Conservation (phyloP, 2,797 vertebrate genomes). For the Paedocypris micromegethes region DNA sequence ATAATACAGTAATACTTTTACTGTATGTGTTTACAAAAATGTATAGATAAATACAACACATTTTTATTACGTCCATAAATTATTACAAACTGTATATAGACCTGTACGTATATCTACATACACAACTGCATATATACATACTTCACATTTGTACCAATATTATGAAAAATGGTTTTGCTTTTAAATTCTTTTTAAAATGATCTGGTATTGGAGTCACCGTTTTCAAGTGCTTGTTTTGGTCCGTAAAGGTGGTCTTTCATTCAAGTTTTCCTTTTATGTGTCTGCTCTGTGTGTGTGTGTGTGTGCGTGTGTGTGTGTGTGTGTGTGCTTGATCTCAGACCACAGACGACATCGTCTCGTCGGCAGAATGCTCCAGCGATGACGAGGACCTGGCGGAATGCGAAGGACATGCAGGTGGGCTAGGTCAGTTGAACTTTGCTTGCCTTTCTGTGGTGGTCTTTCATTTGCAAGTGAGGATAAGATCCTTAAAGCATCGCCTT, state of each 20-base stretch:
- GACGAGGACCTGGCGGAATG: conserved; percentile 98
- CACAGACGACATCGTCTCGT: conserved; percentile 88
- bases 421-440: conserved; percentile 97
- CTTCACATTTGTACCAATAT: too few relatives aligned
- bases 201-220: too few relatives aligned
- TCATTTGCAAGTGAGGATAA: conserved; percentile 76
- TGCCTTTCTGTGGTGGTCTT: conserved; percentile 66
- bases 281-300: conserved; percentile 41
- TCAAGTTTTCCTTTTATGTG: conserved; percentile 57
- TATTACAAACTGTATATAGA: too few relatives aligned
- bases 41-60: too few relatives aligned
- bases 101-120: too few relatives aligned
- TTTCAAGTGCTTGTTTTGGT: too few relatives aligned
- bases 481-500: conserved; percentile 80
- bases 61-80: too few relatives aligned
- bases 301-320: conserved; percentile 37
- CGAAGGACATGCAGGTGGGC: conserved; percentile 95
- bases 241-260: conserved; percentile 32
- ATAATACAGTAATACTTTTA: too few relatives aligned
- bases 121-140: too few relatives aligned
- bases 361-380: conserved; percentile 96
- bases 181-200: too few relatives aligned
- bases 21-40: too few relatives aligned
- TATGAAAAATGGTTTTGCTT: too few relatives aligned
- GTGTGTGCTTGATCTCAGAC: conserved; percentile 47